Evolutionary conservation across 2,888 invertebrate genomes (phyloP), one percentile per base, ranked within the genome.

Genomic region (Molorchus minor): DNA sequence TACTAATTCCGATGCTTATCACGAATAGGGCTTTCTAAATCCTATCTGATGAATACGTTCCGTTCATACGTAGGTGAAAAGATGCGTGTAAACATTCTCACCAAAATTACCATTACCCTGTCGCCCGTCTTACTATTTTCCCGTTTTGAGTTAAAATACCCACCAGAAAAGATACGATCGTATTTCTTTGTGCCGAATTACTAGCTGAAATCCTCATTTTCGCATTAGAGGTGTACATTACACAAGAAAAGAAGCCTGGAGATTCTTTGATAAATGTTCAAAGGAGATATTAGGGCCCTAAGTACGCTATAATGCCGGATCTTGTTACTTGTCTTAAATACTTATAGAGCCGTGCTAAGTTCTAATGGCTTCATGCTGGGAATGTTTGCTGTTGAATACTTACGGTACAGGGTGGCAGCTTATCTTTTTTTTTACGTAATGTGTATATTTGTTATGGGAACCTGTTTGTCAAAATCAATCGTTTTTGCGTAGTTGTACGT

Each of bases 181-280:
- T 33, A 46, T 60, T 60, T 58, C 61, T 59, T 43, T 56, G 46
- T 54, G 46, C 51, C 45, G 13, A 45, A 54, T 51, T 38, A 60
- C 56, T 56, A 64, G 58, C 52, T 53, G 17, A 62, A 62, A 64
- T 64, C 64, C 70, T 65, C 70, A 65, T 69, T 71, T 72, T 72
- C 69, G 63, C 68, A 69, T 69, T 68, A 64, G 59, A 68, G 71
- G 71, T 70, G 68, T 71, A 70, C 69, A 70, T 72, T 72, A 72
- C 69, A 69, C 63, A 66, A 55, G 64, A 58, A 59, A 62, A 69
- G 67, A 71, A 68, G 69, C 57, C 61, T 62, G 38, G 70, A 72
- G 71, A 72, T 72, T 71, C 72, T 71, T 71, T 73, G 72, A 74
- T 74, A 71, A 69, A 69, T 59, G 68, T 65, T 72, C 71, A 71